Conservation (phyloP, 1,140 invertebrate species). For the Eumaeus atala region DNA sequence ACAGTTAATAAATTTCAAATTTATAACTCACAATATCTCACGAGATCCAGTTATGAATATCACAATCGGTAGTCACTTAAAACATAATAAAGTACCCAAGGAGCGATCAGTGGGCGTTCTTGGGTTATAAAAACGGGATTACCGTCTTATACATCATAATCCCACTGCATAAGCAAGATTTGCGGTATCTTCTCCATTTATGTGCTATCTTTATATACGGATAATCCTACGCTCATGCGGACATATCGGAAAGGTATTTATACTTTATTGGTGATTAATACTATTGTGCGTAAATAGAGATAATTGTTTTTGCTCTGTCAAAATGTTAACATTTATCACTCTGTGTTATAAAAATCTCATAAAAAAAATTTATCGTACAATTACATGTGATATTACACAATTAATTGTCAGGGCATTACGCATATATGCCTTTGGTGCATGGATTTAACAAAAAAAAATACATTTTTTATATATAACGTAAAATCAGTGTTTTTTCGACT, state of each 20-base stretch:
- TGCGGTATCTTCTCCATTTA: conserved; percentile 28
- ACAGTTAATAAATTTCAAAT: conserved; percentile 30
- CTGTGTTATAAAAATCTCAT: too few relatives aligned
- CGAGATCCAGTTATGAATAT: conserved; percentile 28
- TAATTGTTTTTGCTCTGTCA: too few relatives aligned
- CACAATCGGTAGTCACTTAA: conserved; percentile 51
- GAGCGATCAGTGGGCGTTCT: conserved; percentile 43
- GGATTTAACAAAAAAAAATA: too few relatives aligned
- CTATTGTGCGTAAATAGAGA: too few relatives aligned
- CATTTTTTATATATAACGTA: too few relatives aligned
- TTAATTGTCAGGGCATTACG: too few relatives aligned
- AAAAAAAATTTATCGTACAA: too few relatives aligned
- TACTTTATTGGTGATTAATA: not conserved
- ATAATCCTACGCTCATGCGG: not conserved
- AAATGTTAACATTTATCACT: too few relatives aligned
- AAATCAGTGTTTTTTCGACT: too few relatives aligned
- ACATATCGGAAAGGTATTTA: not conserved
- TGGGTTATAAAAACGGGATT: conserved; percentile 56
- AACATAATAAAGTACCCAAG: conserved; percentile 47
- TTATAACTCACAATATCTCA: conserved; percentile 26
- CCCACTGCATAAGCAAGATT: conserved; percentile 44
- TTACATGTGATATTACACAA: too few relatives aligned
- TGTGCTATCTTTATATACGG: conserved; percentile 5
- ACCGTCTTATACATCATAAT: conserved; percentile 49
- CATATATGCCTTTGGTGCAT: too few relatives aligned